phyloP scores from a whole-genome alignment of 2,888 invertebrate species.

The Hybos culiciformis region DNA sequence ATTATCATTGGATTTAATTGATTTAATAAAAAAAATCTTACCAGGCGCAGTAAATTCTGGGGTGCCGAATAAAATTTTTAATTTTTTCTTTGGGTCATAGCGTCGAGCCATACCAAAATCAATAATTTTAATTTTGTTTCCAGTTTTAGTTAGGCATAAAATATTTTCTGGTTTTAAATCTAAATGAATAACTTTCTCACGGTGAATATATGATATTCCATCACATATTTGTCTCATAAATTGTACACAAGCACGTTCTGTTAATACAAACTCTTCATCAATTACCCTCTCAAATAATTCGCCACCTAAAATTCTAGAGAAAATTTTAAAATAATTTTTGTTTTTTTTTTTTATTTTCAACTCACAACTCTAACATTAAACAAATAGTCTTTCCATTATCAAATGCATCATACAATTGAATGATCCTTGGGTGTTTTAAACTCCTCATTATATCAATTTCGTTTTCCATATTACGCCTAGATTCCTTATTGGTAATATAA shows the following conservation, averaged over 20 bases:
- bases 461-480: slow-evolving; percentile 70
- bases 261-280: slow-evolving; percentile 87
- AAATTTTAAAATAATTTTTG: slow-evolving; percentile 1
- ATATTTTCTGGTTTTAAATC: slow-evolving; percentile 97
- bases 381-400: slow-evolving; percentile 80
- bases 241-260: slow-evolving; percentile 83
- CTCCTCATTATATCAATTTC: slow-evolving; percentile 87
- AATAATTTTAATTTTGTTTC: slow-evolving; percentile 90
- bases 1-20: too few relatives aligned
- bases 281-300: slow-evolving; percentile 93
- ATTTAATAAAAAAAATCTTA: too few relatives aligned
- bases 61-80: slow-evolving; percentile 57
- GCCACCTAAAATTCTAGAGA: slow-evolving; percentile 78
- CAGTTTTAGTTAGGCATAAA: slow-evolving; percentile 76
- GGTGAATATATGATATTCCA: slow-evolving; percentile 86
- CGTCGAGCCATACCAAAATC: slow-evolving; percentile 88
- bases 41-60: slow-evolving; percentile 49
- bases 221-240: slow-evolving; percentile 94
- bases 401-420: slow-evolving; percentile 89
- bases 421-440: slow-evolving; percentile 80
- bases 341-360: slow-evolving; percentile 20
- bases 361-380: slow-evolving; percentile 88
- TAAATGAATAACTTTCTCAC: slow-evolving; percentile 79
- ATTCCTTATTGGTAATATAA: slow-evolving; percentile 60
- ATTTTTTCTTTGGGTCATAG: slow-evolving; percentile 72